Evolutionary conservation across 2,888 invertebrate species (phyloP).

Genomic region (Trichopoda pennipes): DNA sequence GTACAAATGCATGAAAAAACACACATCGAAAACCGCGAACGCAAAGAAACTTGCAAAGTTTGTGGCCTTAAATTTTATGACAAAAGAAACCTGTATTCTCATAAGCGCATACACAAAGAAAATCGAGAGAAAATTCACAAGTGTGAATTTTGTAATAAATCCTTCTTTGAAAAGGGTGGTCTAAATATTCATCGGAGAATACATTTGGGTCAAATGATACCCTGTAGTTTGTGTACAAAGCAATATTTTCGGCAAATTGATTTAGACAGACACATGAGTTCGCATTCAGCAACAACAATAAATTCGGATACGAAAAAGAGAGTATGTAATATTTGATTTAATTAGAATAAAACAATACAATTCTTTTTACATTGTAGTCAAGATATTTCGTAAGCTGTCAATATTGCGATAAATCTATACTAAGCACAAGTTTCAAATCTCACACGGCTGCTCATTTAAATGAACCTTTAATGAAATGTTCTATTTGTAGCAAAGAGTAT

Average conservation of each 20-base stretch:
- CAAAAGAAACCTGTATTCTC: conserved; percentile 38
- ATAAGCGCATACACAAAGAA: conserved; percentile 51
- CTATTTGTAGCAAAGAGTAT: conserved; percentile 52
- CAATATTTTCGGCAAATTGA: conserved; percentile 57
- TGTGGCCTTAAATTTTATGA: conserved; percentile 57
- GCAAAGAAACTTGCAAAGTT: conserved; percentile 41
- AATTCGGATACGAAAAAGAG: conserved; percentile 45
- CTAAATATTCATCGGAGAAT: conserved; percentile 57
- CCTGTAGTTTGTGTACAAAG: conserved; percentile 55
- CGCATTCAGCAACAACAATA: conserved; percentile 52
- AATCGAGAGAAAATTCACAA: conserved; percentile 59
- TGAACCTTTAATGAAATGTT: conserved; percentile 55
- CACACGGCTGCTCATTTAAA: conserved; percentile 54
- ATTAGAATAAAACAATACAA: neutral
- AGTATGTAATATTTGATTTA: conserved; percentile 21
- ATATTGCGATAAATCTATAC: conserved; percentile 46
- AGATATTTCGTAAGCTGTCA: conserved; percentile 54
- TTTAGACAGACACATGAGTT: conserved; percentile 50
- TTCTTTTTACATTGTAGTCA: conserved; percentile 18
- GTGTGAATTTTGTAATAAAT: conserved; percentile 61
- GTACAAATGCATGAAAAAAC: conserved; percentile 57
- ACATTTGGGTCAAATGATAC: conserved; percentile 61
- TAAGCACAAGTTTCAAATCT: conserved; percentile 45
- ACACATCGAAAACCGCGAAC: conserved; percentile 51
- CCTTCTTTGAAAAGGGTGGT: conserved; percentile 47